Conservation (phyloP, 2,888 invertebrate genomes). For the Corythucha ciliata region DNA sequence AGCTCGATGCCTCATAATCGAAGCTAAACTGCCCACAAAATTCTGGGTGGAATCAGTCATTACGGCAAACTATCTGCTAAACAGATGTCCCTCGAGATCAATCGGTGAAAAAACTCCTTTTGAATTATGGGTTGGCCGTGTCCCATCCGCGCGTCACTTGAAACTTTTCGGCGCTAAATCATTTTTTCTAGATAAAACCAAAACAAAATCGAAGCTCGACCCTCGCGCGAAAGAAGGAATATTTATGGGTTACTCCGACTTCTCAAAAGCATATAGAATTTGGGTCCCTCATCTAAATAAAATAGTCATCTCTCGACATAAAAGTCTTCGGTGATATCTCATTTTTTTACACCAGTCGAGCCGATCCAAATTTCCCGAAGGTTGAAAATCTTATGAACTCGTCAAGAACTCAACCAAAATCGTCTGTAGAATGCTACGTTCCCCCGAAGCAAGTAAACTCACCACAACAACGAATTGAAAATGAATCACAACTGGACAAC, state of each 20-base stretch:
- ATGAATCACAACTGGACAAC: no score
- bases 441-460: no score
- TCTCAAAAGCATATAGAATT: constrained; percentile 3
- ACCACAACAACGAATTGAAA: no score
- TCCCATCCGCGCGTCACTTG: not conserved
- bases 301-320: not conserved
- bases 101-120: constrained; percentile 11
- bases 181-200: not conserved
- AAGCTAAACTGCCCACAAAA: not conserved
- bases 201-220: not conserved
- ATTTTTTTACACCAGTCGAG: no score
- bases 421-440: no score
- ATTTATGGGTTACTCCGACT: constrained; percentile 1
- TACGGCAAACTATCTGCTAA: constrained; percentile 24
- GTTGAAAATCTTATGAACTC: no score
- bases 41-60: constrained; percentile 32
- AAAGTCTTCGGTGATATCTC: no score
- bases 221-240: not conserved
- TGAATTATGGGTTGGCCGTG: constrained; percentile 11
- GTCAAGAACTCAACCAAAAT: no score
- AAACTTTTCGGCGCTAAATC: not conserved
- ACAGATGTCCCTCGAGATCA: constrained; percentile 10
- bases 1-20: constrained; percentile 32
- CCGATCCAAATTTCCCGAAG: no score
- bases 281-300: not conserved